Evolutionary conservation across 2,888 invertebrate genomes (phyloP).

Genomic region (Priapulus caudatus): DNA sequence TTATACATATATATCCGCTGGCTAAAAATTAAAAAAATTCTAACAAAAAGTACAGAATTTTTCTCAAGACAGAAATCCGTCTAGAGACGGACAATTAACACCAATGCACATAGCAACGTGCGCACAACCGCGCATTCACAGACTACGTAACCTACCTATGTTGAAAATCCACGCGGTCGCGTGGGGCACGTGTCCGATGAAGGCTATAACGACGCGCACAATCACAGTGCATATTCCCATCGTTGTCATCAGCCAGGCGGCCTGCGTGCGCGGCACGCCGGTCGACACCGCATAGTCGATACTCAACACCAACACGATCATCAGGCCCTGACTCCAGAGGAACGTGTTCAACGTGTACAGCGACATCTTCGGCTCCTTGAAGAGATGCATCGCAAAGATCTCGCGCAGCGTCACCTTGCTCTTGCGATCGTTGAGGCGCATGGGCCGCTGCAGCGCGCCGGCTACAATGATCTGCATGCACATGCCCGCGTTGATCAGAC

Average conservation of each 20-base stretch:
- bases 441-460: background rate
- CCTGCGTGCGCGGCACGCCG: background rate
- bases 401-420: background rate
- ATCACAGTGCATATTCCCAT: background rate
- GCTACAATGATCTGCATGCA: background rate
- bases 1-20: no score
- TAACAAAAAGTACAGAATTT: no score
- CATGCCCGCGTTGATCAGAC: background rate
- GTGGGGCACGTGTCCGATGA: background rate
- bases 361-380: background rate
- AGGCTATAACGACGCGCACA: background rate
- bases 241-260: background rate
- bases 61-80: no score
- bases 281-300: background rate
- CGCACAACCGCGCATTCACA: no score
- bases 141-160: background rate
- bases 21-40: no score
- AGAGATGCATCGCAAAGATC: background rate
- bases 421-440: background rate
- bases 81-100: no score
- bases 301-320: background rate
- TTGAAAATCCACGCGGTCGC: background rate
- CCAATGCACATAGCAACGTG: no score
- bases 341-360: slow-evolving; percentile 1
- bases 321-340: background rate